phyloP scores from a whole-genome alignment of 1,140 invertebrate genomes.

The Campoletis sonorensis region DNA sequence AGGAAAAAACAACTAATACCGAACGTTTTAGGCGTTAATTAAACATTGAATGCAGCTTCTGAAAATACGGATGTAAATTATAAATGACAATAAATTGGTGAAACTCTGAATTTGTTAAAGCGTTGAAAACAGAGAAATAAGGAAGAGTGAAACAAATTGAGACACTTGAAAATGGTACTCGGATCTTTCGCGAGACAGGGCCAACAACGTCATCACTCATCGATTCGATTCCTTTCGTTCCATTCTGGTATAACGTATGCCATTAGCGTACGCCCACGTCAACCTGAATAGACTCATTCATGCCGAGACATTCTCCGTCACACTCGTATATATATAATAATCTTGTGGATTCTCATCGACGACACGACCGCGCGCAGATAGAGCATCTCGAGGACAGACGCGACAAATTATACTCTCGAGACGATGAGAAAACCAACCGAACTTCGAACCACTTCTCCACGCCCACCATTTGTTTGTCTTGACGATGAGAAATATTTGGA shows the following conservation, averaged over 20 bases:
- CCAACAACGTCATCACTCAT: constrained; percentile 44
- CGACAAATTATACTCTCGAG: neutral
- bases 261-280: constrained; percentile 54
- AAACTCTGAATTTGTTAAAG: too few species aligned
- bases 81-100: too few species aligned
- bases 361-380: neutral
- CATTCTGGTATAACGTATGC: constrained; percentile 15
- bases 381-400: neutral
- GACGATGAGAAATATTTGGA: too few species aligned
- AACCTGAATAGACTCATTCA: constrained; percentile 69
- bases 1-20: too few species aligned
- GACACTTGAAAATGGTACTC: constrained; percentile 36
- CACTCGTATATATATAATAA: neutral
- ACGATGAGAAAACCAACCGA: neutral
- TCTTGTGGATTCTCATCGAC: neutral
- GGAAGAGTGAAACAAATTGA: neutral
- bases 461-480: neutral
- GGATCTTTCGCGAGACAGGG: constrained; percentile 29
- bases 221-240: constrained; percentile 37
- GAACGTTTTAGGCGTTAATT: too few species aligned
- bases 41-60: too few species aligned
- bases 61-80: too few species aligned
- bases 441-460: neutral
- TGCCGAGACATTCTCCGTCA: constrained; percentile 53
- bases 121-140: neutral